A percentile compares a stretch with the other conserved stretches of the same genome.
Evolutionary conservation across 2,113 vertebrate species (phyloP).

Genomic region (Stictonetta naevosa): DNA sequence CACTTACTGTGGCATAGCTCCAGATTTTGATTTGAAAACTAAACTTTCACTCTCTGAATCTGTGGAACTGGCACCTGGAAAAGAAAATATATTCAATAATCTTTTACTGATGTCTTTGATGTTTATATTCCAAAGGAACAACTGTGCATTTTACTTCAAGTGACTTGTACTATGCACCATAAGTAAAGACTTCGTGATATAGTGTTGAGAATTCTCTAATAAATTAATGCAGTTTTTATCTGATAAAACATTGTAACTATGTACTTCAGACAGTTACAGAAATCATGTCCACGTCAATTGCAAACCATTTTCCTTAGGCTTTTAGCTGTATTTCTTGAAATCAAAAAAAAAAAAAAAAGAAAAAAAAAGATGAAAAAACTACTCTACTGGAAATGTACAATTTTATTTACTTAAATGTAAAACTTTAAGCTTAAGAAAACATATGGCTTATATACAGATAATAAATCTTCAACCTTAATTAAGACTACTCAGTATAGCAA

Average conservation of each 20-base stretch:
- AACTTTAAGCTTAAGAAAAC: neutral
- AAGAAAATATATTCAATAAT: constrained; percentile 32
- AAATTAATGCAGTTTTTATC: neutral
- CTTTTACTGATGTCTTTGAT: neutral
- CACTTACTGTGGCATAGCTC: constrained; percentile 96
- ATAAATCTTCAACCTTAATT: neutral
- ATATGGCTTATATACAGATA: neutral
- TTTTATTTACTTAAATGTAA: constrained; percentile 22
- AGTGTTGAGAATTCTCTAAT: neutral
- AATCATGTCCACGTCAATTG: neutral
- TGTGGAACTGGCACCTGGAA: constrained; percentile 90
- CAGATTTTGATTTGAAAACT: constrained; percentile 82
- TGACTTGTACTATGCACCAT: neutral
- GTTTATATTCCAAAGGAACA: neutral
- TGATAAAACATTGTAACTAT: neutral
- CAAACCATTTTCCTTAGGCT: neutral
- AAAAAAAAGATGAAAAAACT: neutral
- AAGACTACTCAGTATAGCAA: neutral
- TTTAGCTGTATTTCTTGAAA: neutral
- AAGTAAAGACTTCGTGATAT: neutral
- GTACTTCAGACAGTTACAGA: neutral
- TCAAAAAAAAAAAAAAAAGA: neutral
- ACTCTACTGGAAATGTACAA: neutral
- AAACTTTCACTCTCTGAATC: constrained; percentile 92
- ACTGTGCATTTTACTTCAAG: neutral